Conservation (phyloP, 2,888 invertebrate genomes). For the Eulithis prunata region DNA sequence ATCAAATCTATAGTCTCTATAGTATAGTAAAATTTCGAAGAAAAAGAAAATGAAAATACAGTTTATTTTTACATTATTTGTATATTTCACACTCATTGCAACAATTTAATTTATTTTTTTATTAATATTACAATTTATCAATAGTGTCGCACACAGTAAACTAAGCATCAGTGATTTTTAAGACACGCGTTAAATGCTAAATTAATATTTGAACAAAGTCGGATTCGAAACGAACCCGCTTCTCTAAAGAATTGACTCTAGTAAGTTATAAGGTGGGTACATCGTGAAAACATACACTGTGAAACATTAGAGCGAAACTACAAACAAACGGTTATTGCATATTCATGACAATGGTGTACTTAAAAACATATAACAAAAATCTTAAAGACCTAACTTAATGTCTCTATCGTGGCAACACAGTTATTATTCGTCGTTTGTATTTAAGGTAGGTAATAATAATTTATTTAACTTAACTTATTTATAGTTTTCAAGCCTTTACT, state of each 20-base stretch:
- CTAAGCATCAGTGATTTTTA: not conserved
- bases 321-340: too few relatives aligned
- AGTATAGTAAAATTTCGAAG: too few relatives aligned
- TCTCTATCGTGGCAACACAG: not conserved
- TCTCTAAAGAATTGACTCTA: too few relatives aligned
- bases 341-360: too few relatives aligned
- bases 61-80: constrained; percentile 3
- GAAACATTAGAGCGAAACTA: too few relatives aligned
- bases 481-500: constrained; percentile 1
- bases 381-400: too few relatives aligned
- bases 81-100: constrained; percentile 23
- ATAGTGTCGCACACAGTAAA: constrained; percentile 8
- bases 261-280: too few relatives aligned
- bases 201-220: not conserved
- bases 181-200: not conserved
- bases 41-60: not conserved
- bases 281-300: too few relatives aligned
- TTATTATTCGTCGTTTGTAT: not conserved
- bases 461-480: not conserved
- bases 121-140: not conserved
- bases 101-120: too few relatives aligned
- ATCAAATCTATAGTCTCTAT: too few relatives aligned
- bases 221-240: not conserved
- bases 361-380: too few relatives aligned
- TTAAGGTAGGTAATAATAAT: too few relatives aligned